Percentiles rank a stretch among this genome's conserved stretches.
These are phyloP conservation scores for Hippocampus abdominalis DNA, from an alignment of 2,113 vertebrate species.

Conservation along the genomic window DNA sequence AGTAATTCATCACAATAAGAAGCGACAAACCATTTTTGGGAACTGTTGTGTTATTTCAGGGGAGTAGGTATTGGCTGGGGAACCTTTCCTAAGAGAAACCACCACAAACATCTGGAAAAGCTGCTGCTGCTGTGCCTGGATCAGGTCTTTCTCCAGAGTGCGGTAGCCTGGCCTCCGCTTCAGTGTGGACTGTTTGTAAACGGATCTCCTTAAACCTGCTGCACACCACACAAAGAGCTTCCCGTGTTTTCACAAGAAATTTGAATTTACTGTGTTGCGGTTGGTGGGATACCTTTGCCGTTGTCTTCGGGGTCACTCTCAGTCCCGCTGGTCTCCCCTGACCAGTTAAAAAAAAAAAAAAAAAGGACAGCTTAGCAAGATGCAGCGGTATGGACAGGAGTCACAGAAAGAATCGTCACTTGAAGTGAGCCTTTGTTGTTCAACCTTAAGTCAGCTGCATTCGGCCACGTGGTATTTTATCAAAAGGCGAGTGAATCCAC, in stretches of 20 bases:
- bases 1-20: background rate
- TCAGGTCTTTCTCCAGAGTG: slow-evolving; percentile 90
- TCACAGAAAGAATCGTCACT: slow-evolving; percentile 6
- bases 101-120: slow-evolving; percentile 96
- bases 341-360: slow-evolving; percentile 36
- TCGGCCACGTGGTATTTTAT: slow-evolving; percentile 15
- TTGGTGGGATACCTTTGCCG: slow-evolving; percentile 78
- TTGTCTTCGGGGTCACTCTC: slow-evolving; percentile 90
- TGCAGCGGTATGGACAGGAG: slow-evolving; percentile 30
- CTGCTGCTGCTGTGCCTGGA: slow-evolving; percentile 90
- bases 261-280: background rate
- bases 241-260: background rate
- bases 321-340: slow-evolving; percentile 92
- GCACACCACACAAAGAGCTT: slow-evolving; percentile 30
- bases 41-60: slow-evolving; percentile 94
- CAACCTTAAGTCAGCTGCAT: slow-evolving; percentile 35
- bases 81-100: slow-evolving; percentile 87
- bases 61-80: slow-evolving; percentile 73
- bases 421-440: slow-evolving; percentile 46
- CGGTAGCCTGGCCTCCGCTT: slow-evolving; percentile 86
- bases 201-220: slow-evolving; percentile 76
- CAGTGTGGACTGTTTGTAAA: slow-evolving; percentile 78
- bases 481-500: too few species aligned
- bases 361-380: slow-evolving; percentile 17
- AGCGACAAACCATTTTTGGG: slow-evolving; percentile 82